Evolutionary conservation across 2,888 invertebrate genomes (phyloP), one percentile per base, ranked within the genome.

Genomic region (Melinopterus prodromus): DNA sequence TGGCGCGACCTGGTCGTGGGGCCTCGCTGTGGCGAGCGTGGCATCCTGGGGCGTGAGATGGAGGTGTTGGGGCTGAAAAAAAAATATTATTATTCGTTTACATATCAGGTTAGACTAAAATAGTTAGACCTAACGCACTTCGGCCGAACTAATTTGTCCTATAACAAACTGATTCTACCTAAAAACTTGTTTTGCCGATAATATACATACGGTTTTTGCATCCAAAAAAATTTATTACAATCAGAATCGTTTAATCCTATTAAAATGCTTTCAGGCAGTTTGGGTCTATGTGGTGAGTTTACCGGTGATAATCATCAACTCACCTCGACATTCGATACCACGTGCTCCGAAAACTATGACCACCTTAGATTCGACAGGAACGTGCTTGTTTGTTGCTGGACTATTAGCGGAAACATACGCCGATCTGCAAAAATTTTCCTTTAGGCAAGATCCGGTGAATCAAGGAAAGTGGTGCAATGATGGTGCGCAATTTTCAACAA

Each of bases 391-490:
- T 86, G 92, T 95, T n/a, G 92, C 95, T 72, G 98, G 98, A 6
- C 90, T 98, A 75, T 87, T 97, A 75, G 95, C 95, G 16, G 98
- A 98, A 90, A 96, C 97, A 0, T 95, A 97, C 84, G 97, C 98
- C 0, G 98, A 98, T 90, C 90, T 97, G 77, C 98, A 98, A 87
- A 98, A 98, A 88, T 97, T 97, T 85, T 94, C 95, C 0, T 98
- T 98, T 88, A 93, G 96, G 82, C 95, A 96, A 86, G 96, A 98
- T 88, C 95, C 97, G 0, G 92, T 92, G 0, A 98, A 98, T 88
- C 95, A 96, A 88, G 97, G 97, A 38, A 96, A 95, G 89, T 98
- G 97, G 95, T 98, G 98, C 88, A 96, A 97, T 87, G 96, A 96
- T 86, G 97, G 95, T 95, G 88, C 90, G 89, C 53, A 35, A 78